Conservation (phyloP, 1,140 invertebrate species). For the Drosophila lacteicornis region DNA sequence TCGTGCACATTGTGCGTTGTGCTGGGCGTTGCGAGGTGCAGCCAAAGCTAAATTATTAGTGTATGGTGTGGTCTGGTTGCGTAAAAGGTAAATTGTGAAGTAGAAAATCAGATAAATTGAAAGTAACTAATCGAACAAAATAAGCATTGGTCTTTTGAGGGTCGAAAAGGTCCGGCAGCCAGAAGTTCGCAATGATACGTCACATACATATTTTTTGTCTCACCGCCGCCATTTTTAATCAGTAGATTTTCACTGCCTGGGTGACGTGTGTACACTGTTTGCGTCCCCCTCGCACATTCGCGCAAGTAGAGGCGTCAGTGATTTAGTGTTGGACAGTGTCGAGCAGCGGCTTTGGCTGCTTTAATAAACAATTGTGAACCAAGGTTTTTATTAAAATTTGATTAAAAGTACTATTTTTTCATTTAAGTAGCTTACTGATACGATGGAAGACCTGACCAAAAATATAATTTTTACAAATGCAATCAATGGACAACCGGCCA, state of each 20-base stretch:
- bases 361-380: conserved; percentile 16
- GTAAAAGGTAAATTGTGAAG: conserved; percentile 70
- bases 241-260: conserved; percentile 61
- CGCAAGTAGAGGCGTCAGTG: conserved; percentile 18
- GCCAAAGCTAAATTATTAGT: conserved; percentile 26
- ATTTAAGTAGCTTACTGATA: conserved; percentile 40
- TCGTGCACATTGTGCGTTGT: conserved; percentile 23
- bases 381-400: conserved; percentile 13
- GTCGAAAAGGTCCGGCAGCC: background rate
- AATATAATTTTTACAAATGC: conserved; percentile 84
- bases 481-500: conserved; percentile 80
- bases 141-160: background rate
- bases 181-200: conserved; percentile 34
- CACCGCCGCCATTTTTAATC: conserved; percentile 80
- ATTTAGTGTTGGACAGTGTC: conserved; percentile 59
- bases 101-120: background rate
- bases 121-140: background rate
- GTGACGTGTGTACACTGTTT: conserved; percentile 50
- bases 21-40: conserved; percentile 4
- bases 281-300: conserved; percentile 45
- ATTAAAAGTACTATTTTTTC: background rate
- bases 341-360: conserved; percentile 24
- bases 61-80: conserved; percentile 66
- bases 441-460: conserved; percentile 84
- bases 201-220: conserved; percentile 73